These are phyloP conservation scores for Macrophya annulata DNA, from an alignment of 2,888 invertebrate species.

Conservation along the genomic window DNA sequence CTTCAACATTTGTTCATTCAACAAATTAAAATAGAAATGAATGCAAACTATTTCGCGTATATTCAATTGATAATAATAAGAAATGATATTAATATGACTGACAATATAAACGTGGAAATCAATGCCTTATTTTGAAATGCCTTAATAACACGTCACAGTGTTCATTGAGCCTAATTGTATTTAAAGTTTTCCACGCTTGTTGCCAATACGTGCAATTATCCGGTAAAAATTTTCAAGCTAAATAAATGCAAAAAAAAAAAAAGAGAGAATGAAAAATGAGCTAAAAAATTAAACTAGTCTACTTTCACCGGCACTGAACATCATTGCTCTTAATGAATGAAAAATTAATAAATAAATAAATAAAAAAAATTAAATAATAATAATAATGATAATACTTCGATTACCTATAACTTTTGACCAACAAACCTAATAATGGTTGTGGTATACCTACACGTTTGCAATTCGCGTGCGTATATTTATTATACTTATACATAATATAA, in stretches of 20 bases:
- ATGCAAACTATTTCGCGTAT: neutral
- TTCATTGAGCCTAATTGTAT: constrained; percentile 73
- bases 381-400: neutral
- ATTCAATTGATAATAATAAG: neutral
- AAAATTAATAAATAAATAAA: neutral
- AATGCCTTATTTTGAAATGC: constrained; percentile 76
- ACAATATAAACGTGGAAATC: constrained; percentile 74
- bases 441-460: constrained; percentile 9
- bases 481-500: neutral
- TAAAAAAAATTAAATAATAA: neutral
- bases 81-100: constrained; percentile 63
- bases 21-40: neutral
- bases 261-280: neutral
- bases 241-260: neutral
- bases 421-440: constrained; percentile 12
- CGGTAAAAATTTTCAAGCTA: neutral
- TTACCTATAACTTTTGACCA: constrained; percentile 21
- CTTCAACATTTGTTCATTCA: neutral
- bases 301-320: neutral
- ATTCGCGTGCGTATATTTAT: constrained; percentile 14
- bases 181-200: constrained; percentile 56
- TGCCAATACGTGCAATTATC: neutral
- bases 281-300: neutral
- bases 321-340: neutral
- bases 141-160: constrained; percentile 72